Conservation (phyloP, 2,113 vertebrate genomes). For the Apteryx owenii region DNA sequence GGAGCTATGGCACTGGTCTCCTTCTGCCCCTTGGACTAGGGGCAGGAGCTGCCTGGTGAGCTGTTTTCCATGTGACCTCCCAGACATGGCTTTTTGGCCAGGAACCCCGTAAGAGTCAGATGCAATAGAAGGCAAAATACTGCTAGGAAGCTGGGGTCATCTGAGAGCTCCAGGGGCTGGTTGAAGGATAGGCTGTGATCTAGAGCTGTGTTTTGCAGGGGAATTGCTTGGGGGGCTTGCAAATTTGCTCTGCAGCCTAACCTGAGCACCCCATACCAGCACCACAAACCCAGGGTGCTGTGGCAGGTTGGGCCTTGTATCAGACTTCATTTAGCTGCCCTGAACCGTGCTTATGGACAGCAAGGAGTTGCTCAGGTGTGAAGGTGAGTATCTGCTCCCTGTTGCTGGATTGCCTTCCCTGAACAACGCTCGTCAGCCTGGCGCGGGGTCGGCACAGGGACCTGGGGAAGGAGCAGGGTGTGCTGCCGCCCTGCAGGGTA, state of each 20-base stretch:
- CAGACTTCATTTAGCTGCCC: not conserved
- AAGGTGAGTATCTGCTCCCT: not conserved
- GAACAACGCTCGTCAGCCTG: not conserved
- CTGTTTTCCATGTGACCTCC: accelerated
- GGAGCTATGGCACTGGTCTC: not conserved
- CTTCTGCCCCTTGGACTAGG: not conserved
- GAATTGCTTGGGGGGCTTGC: too few species aligned
- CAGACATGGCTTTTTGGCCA: too few species aligned
- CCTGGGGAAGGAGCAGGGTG: not conserved
- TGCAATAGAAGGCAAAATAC: too few species aligned
- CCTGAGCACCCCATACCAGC: accelerated
- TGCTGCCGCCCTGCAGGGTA: not conserved
- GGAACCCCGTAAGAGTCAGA: not conserved
- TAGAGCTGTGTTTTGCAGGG: too few species aligned
- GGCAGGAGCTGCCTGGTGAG: too few species aligned
- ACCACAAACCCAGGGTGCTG: not conserved
- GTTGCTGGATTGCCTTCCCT: not conserved
- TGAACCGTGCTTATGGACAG: not conserved
- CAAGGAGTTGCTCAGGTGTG: not conserved
- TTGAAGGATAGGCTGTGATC: too few species aligned
- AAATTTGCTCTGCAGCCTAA: too few species aligned
- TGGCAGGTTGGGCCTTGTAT: not conserved
- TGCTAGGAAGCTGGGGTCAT: too few species aligned
- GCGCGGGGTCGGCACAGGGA: not conserved
- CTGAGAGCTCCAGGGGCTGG: too few species aligned